phyloP scores from a whole-genome alignment of 2,797 vertebrate genomes.

The Dryobates pubescens region DNA sequence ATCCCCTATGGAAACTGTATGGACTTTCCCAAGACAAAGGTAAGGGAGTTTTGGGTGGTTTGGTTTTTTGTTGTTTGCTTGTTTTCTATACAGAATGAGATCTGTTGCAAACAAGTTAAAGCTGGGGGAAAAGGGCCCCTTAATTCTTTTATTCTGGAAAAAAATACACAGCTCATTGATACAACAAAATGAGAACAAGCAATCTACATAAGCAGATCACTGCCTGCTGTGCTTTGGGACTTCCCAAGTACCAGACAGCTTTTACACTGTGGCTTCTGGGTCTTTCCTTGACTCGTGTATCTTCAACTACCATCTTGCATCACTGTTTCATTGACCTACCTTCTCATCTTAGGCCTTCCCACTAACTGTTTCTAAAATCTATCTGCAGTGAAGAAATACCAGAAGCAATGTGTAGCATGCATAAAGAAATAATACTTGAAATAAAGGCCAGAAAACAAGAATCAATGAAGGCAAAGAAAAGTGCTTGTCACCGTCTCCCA shows the following conservation, averaged over 20 bases:
- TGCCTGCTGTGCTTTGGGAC: background rate
- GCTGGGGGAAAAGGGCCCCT: background rate
- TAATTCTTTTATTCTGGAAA: background rate
- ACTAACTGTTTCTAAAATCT: background rate
- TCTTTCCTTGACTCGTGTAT: background rate
- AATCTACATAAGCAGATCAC: background rate
- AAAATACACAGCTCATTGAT: background rate
- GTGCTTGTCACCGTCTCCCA: background rate
- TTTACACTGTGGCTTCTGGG: background rate
- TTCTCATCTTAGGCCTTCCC: background rate
- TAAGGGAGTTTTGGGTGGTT: background rate
- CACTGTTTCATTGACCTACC: background rate
- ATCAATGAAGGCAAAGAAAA: background rate
- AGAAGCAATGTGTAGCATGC: background rate
- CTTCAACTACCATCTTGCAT: background rate
- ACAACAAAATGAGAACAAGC: background rate
- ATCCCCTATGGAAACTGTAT: background rate
- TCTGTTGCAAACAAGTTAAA: background rate
- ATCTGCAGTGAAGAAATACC: background rate
- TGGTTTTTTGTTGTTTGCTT: no score
- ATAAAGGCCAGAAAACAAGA: background rate
- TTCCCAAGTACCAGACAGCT: background rate
- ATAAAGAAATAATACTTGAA: background rate
- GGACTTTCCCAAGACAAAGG: background rate
- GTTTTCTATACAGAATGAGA: background rate